phyloP scores from a whole-genome alignment of 2,888 invertebrate genomes.

The Trichopria drosophilae region DNA sequence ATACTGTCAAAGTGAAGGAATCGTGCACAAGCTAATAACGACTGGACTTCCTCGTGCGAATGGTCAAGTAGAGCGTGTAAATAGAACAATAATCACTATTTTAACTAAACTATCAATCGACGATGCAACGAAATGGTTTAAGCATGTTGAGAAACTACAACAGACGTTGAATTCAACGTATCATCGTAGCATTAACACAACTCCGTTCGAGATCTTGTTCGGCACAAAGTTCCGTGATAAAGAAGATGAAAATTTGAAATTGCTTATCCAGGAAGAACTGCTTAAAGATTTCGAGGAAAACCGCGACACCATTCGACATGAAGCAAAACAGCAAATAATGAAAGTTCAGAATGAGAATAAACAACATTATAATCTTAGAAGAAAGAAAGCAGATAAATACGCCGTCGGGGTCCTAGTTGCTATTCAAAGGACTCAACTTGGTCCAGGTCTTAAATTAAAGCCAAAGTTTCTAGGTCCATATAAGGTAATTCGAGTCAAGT shows the following conservation, averaged over 20 bases:
- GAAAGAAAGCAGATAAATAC: conserved; percentile 30
- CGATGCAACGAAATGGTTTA: conserved; percentile 44
- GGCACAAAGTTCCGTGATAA: too few relatives aligned
- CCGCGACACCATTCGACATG: conserved; percentile 23
- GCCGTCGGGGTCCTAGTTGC: conserved; percentile 41
- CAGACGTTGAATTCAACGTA: conserved; percentile 41
- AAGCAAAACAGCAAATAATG: conserved; percentile 24
- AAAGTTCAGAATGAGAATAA: conserved; percentile 34
- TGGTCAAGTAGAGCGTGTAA: conserved; percentile 49
- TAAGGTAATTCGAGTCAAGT: conserved; percentile 23
- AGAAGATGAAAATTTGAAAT: too few relatives aligned
- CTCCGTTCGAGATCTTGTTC: too few relatives aligned
- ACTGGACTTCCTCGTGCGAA: conserved; percentile 49
- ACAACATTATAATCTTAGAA: conserved; percentile 20
- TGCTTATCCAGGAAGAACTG: background rate
- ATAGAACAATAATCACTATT: conserved; percentile 42
- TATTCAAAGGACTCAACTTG: conserved; percentile 50
- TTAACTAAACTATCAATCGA: conserved; percentile 45
- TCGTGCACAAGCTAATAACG: conserved; percentile 43
- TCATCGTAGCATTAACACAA: conserved; percentile 36
- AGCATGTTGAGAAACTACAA: conserved; percentile 36
- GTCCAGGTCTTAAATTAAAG: conserved; percentile 43
- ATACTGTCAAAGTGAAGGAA: conserved; percentile 48
- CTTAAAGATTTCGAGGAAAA: background rate
- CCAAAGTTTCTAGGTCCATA: conserved; percentile 42